Evolutionary conservation across 1,140 invertebrate genomes (phyloP).

Genomic region (Luehdorfia chinensis): DNA sequence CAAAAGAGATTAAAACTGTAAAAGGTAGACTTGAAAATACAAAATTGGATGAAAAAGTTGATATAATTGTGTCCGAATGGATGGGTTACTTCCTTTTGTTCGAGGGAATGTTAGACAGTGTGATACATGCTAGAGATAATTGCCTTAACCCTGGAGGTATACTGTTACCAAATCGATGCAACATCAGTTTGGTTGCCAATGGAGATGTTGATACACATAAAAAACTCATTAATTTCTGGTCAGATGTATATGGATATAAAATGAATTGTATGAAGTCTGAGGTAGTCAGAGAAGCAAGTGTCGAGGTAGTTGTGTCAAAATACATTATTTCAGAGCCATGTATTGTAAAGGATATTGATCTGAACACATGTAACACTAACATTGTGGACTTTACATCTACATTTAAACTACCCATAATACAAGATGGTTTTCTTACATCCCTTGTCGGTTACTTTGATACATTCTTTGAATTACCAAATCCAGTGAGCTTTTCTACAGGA

Average conservation of each 20-base stretch:
- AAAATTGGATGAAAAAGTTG: slow-evolving; percentile 91
- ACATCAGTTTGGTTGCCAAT: slow-evolving; percentile 91
- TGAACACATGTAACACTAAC: slow-evolving; percentile 88
- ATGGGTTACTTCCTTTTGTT: slow-evolving; percentile 99
- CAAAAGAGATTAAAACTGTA: slow-evolving; percentile 80
- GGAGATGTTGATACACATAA: slow-evolving; percentile 89
- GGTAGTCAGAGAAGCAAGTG: slow-evolving; percentile 92
- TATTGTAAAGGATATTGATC: slow-evolving; percentile 84
- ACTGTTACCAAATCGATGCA: slow-evolving; percentile 93
- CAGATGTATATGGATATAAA: slow-evolving; percentile 97
- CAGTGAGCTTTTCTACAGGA: slow-evolving; percentile 84
- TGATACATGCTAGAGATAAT: slow-evolving; percentile 93
- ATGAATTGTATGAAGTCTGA: slow-evolving; percentile 96
- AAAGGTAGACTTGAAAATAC: slow-evolving; percentile 94
- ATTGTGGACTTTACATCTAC: slow-evolving; percentile 89
- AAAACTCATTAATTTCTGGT: slow-evolving; percentile 92
- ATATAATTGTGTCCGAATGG: slow-evolving; percentile 99
- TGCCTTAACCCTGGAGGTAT: slow-evolving; percentile 86
- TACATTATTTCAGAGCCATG: slow-evolving; percentile 86
- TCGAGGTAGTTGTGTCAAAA: slow-evolving; percentile 89
- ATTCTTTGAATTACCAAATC: slow-evolving; percentile 87
- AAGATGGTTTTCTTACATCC: slow-evolving; percentile 88
- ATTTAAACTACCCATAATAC: slow-evolving; percentile 85
- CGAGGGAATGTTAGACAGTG: slow-evolving; percentile 98
- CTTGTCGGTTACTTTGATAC: slow-evolving; percentile 96